Conservation (phyloP, 2,797 vertebrate genomes). For the Gouania willdenowi region DNA sequence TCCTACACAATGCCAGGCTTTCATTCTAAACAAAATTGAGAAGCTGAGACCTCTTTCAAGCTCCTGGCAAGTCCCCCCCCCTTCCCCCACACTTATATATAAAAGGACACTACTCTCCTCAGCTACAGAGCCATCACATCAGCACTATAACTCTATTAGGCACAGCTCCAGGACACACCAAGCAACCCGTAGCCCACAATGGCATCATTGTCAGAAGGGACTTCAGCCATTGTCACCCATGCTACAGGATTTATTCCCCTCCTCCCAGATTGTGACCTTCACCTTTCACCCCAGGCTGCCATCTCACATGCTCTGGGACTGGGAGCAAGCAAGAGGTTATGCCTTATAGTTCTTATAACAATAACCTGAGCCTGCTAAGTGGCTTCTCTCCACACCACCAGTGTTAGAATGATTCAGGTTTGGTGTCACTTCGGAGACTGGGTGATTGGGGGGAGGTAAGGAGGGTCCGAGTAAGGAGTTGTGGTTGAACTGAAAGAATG, state of each 20-base stretch:
- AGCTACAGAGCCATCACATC: slow-evolving; percentile 62
- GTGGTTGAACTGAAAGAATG: slow-evolving; percentile 60
- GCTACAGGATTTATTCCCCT: slow-evolving; percentile 73
- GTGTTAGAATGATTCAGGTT: slow-evolving; percentile 57
- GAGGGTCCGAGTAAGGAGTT: slow-evolving; percentile 16
- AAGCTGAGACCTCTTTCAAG: slow-evolving; percentile 58
- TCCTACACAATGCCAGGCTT: slow-evolving; percentile 50
- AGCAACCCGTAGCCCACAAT: slow-evolving; percentile 66
- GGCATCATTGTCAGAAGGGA: slow-evolving; percentile 70
- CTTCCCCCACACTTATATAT: slow-evolving; percentile 34
- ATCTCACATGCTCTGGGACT: slow-evolving; percentile 57
- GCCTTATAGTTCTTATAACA: slow-evolving; percentile 52
- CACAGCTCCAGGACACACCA: slow-evolving; percentile 72
- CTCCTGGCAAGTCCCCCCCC: slow-evolving; percentile 41
- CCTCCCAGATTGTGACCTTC: slow-evolving; percentile 70
- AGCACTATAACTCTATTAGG: slow-evolving; percentile 76
- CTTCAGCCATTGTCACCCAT: slow-evolving; percentile 61
- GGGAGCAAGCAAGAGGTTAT: slow-evolving; percentile 46
- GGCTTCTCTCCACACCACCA: slow-evolving; percentile 41
- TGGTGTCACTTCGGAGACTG: slow-evolving; percentile 38
- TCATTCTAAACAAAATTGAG: slow-evolving; percentile 59
- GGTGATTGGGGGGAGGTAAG: neutral
- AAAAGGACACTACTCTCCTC: slow-evolving; percentile 60
- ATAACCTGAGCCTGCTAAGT: slow-evolving; percentile 57
- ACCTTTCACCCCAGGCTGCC: slow-evolving; percentile 62